Base-by-base conservation (phyloP, 2,888 invertebrate genomes). In the Drosophila mercatorum region DNA sequence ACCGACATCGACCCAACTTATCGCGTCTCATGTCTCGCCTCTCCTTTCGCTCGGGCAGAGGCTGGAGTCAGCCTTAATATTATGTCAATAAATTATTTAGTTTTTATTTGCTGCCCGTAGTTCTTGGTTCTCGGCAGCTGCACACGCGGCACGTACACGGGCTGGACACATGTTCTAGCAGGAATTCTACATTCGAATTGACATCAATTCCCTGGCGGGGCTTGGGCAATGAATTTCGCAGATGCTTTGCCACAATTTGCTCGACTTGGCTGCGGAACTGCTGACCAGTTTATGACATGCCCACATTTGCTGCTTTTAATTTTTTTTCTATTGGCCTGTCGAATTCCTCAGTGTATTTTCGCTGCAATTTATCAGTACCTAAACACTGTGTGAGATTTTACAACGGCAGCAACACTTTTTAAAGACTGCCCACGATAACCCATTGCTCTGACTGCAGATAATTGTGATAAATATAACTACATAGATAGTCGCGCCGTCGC, bases 121-220 rank as follows among this genome's bases (percentile, higher is more conserved):
- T 61, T 49, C 53, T 51, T 52, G 12, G 34, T 46, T 34, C 57
- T 22, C 22, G 55, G 55, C 55, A 55, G 28, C 41, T 55, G 55
- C 38, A 67, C 75, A 47, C 49, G 67, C 65, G 68, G 76, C 90
- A 90, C 86, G 90, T 88, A 81, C 82, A 63, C 47, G 52, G 69
- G 31, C 75, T 70, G 83, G 90, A 91, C 91, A 91, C 91, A 91
- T 91, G 91, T 91, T 91, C 90, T 91, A 90, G 86, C 88, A 81
- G 90, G 90, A 91, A 90, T 89, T 83, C 83, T 74, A 84, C 90
- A 91, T 85, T 80, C 81, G 83, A 80, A 89, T 78, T 88, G 88
- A 85, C 91, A 91, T 85, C 88, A 85, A 91, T 80, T 91, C 91
- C 88, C 90, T 72, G 40, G 86, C 52, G 43, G 57, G 43, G 47